phyloP scores from a whole-genome alignment of 2,888 invertebrate species.

The Minunthozetes semirufus region DNA sequence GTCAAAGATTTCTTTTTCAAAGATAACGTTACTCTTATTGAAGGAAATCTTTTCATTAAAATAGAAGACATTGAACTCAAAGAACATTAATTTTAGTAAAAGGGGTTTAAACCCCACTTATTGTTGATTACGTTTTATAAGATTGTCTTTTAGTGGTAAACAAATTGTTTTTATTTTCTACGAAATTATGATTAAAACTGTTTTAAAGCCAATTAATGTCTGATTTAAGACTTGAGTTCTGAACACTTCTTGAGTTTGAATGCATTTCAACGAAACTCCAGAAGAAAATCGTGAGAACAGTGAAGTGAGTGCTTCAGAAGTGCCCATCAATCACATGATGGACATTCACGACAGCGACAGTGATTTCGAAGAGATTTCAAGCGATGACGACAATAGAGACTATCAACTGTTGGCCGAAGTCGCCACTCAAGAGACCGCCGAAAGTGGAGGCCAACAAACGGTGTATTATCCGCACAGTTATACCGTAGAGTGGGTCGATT shows the following conservation, averaged over 20 bases:
- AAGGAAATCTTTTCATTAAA: too few species aligned
- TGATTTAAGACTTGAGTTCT: too few species aligned
- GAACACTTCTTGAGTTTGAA: too few species aligned
- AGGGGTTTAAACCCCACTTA: background rate
- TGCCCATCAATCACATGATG: slow-evolving; percentile 29
- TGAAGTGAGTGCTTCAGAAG: background rate
- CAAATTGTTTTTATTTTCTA: too few species aligned
- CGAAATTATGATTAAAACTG: too few species aligned
- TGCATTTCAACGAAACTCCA: background rate
- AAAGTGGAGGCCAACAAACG: background rate
- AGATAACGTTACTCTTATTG: too few species aligned
- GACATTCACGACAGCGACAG: slow-evolving; percentile 3
- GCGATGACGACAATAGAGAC: background rate
- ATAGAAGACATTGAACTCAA: too few species aligned
- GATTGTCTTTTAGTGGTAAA: too few species aligned
- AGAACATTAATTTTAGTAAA: too few species aligned
- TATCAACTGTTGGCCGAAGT: background rate
- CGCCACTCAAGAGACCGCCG: background rate
- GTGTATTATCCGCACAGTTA: slow-evolving; percentile 18
- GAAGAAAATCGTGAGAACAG: background rate
- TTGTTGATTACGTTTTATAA: background rate
- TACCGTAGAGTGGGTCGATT: slow-evolving; percentile 27
- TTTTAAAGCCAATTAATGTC: too few species aligned
- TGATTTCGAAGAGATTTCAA: background rate
- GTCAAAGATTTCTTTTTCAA: too few species aligned